phyloP scores from a whole-genome alignment of 2,797 vertebrate genomes.

The Semotilus atromaculatus region DNA sequence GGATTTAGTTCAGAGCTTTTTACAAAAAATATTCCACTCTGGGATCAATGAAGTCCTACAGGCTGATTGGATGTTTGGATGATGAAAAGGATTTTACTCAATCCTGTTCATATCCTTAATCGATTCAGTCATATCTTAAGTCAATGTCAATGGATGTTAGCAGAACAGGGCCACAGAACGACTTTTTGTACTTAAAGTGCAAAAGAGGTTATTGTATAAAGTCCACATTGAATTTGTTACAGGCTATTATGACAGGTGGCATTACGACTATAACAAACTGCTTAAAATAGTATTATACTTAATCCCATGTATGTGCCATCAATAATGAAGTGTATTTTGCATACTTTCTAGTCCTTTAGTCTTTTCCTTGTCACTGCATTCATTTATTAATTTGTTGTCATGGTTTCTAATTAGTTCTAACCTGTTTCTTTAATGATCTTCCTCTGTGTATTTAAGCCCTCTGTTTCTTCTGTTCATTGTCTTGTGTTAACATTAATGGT shows the following conservation, averaged over 20 bases:
- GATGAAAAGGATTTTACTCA: not conserved
- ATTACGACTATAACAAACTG: not conserved
- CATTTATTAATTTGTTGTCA: not conserved
- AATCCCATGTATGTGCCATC: not conserved
- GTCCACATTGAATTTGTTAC: conserved; percentile 7
- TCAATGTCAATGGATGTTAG: conserved; percentile 15
- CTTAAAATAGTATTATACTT: conserved; percentile 13
- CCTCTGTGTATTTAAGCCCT: not conserved
- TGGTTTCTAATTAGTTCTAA: not conserved
- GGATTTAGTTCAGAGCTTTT: not conserved
- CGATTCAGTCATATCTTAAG: not conserved
- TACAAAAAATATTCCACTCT: not conserved
- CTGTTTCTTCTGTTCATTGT: not conserved
- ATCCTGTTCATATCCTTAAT: not conserved
- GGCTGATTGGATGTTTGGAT: not conserved
- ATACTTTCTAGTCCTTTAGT: not conserved
- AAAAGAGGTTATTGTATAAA: not conserved
- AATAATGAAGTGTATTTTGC: not conserved
- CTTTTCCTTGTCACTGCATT: not conserved
- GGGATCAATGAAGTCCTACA: not conserved
- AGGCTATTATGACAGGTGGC: not conserved
- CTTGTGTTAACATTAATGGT: not conserved
- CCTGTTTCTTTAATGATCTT: not conserved
- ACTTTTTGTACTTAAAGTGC: not conserved
- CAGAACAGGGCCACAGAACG: not conserved